These are phyloP conservation scores for Athalia circularis DNA, from an alignment of 2,888 invertebrate genomes.

Conservation along the genomic window DNA sequence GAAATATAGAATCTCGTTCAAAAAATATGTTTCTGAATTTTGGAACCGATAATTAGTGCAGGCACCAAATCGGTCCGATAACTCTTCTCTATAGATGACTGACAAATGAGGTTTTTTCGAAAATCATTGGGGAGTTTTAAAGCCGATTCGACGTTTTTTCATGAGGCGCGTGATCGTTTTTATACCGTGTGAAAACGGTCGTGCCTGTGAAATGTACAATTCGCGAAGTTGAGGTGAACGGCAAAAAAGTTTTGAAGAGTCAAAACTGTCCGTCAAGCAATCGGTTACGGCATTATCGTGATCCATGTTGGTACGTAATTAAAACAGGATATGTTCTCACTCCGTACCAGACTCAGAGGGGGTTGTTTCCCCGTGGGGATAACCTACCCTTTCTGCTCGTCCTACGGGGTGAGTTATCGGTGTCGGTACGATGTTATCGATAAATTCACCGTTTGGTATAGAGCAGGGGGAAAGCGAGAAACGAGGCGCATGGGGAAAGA, in stretches of 20 bases:
- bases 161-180: too few relatives aligned
- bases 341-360: constrained; percentile 20
- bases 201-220: too few relatives aligned
- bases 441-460: constrained; percentile 43
- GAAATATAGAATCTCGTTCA: too few relatives aligned
- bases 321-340: constrained; percentile 44
- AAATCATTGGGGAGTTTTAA: too few relatives aligned
- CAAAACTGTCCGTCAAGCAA: neutral
- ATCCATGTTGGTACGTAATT: constrained; percentile 39
- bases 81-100: too few relatives aligned
- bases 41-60: too few relatives aligned
- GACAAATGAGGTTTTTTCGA: too few relatives aligned
- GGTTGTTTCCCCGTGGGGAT: constrained; percentile 21
- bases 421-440: constrained; percentile 47
- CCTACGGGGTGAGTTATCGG: constrained; percentile 39
- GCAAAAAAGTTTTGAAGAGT: constrained; percentile 13
- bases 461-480: neutral
- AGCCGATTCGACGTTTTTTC: too few relatives aligned
- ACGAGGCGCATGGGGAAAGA: neutral
- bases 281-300: constrained; percentile 24
- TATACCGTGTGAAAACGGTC: too few relatives aligned
- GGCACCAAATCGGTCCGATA: too few relatives aligned
- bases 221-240: too few relatives aligned
- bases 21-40: too few relatives aligned
- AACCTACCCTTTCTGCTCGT: constrained; percentile 33